Evolutionary conservation across 2,888 invertebrate species (phyloP).

Genomic region (Conops quadrifasciatus): DNA sequence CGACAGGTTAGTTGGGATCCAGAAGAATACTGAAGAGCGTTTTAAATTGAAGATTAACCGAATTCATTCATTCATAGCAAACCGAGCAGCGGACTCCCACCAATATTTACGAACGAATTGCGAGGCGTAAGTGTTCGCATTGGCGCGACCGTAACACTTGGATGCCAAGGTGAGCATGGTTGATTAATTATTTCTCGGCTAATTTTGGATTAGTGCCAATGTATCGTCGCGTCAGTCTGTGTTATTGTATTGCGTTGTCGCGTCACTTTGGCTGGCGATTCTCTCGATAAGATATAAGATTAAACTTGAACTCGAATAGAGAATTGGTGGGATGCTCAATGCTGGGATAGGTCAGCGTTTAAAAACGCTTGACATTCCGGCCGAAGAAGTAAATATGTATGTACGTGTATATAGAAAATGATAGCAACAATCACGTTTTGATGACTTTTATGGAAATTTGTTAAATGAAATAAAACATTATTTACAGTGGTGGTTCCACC

Average conservation of each 20-base stretch:
- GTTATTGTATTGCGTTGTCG: slow-evolving; percentile 20
- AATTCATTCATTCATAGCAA: slow-evolving; percentile 48
- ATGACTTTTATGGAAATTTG: not conserved
- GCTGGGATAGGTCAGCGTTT: slow-evolving; percentile 58
- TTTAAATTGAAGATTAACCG: not conserved
- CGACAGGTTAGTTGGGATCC: slow-evolving; percentile 68
- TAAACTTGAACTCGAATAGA: slow-evolving; percentile 60
- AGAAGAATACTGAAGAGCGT: not conserved
- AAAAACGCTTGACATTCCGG: slow-evolving; percentile 10
- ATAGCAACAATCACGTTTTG: no score
- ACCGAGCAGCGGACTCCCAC: slow-evolving; percentile 70
- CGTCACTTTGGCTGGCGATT: slow-evolving; percentile 32
- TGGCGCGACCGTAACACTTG: slow-evolving; percentile 77
- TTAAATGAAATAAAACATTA: not conserved
- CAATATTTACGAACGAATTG: slow-evolving; percentile 80
- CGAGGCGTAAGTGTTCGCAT: slow-evolving; percentile 80
- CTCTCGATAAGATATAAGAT: slow-evolving; percentile 32
- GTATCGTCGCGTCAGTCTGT: slow-evolving; percentile 34
- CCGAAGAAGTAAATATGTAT: not conserved
- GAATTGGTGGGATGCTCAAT: slow-evolving; percentile 49
- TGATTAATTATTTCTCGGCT: slow-evolving; percentile 35
- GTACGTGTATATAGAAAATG: no score
- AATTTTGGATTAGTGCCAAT: slow-evolving; percentile 45
- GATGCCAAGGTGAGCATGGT: slow-evolving; percentile 74
- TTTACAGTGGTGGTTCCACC: slow-evolving; percentile 80